Evolutionary conservation across 2,888 invertebrate species (phyloP).

Genomic region (Agriotes lineatus): DNA sequence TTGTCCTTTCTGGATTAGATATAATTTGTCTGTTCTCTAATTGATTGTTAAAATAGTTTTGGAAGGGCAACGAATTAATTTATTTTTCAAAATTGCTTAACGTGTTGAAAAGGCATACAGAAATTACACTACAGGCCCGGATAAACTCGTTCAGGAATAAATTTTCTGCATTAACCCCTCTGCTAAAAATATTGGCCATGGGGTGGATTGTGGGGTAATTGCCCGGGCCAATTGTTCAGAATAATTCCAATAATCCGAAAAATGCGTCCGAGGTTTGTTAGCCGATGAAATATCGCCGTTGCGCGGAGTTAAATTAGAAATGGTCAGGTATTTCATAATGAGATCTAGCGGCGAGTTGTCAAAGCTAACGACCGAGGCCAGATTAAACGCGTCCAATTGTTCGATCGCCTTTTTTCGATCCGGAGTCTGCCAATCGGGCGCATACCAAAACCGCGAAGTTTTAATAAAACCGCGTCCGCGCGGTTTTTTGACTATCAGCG

Average conservation of each 20-base stretch:
- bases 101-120: no score
- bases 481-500: constrained; percentile 15
- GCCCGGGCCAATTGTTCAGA: constrained; percentile 5
- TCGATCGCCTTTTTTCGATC: constrained; percentile 22
- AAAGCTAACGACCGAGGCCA: constrained; percentile 37
- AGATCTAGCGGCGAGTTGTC: constrained; percentile 40
- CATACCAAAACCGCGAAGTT: neutral
- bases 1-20: no score
- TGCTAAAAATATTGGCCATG: no score
- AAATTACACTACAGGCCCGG: no score
- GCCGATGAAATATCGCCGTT: constrained; percentile 28
- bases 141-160: no score
- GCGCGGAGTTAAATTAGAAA: constrained; percentile 37
- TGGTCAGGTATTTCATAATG: constrained; percentile 43
- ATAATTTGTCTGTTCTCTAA: no score
- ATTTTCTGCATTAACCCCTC: no score
- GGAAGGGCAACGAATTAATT: no score
- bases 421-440: constrained; percentile 1
- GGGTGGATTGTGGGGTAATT: neutral
- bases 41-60: no score
- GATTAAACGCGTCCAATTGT: constrained; percentile 39
- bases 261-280: constrained; percentile 18
- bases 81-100: no score
- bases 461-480: constrained; percentile 12
- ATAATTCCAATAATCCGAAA: constrained; percentile 18